Evolutionary conservation across 2,797 vertebrate species (phyloP).

Genomic region (Parambassis ranga): DNA sequence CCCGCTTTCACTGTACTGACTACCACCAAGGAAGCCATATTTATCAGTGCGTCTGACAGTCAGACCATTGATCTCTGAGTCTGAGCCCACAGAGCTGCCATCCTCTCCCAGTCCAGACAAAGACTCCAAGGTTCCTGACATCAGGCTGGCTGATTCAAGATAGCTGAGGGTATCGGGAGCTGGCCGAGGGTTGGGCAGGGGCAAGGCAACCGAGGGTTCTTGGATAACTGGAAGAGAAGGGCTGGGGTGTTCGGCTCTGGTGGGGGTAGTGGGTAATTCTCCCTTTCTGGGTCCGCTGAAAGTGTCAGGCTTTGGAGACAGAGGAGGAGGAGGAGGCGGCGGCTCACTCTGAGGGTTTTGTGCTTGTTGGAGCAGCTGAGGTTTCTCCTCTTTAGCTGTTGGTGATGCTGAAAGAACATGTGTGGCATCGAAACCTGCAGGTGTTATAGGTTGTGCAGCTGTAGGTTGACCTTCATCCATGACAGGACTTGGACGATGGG

Average conservation of each 20-base stretch:
- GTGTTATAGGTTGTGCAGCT: slow-evolving; percentile 25
- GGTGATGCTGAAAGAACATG: slow-evolving; percentile 12
- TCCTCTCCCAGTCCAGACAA: slow-evolving; percentile 86
- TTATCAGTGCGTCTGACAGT: slow-evolving; percentile 86
- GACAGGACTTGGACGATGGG: slow-evolving; percentile 58
- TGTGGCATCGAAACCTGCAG: slow-evolving; percentile 38
- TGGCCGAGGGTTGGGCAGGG: slow-evolving; percentile 41
- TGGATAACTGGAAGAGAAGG: slow-evolving; percentile 74
- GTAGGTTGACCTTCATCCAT: slow-evolving; percentile 19
- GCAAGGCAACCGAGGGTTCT: slow-evolving; percentile 51
- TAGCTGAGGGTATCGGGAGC: slow-evolving; percentile 88
- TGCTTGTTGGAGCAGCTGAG: slow-evolving; percentile 45
- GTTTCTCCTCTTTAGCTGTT: slow-evolving; percentile 32
- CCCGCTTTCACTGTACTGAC: slow-evolving; percentile 82
- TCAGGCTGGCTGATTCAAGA: slow-evolving; percentile 90
- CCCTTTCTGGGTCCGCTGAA: slow-evolving; percentile 13
- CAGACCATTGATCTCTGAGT: slow-evolving; percentile 89
- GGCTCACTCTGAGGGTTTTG: slow-evolving; percentile 35
- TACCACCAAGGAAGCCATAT: slow-evolving; percentile 91
- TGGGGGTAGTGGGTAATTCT: slow-evolving; percentile 51
- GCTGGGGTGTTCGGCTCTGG: slow-evolving; percentile 45
- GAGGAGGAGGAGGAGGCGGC: slow-evolving; percentile 32
- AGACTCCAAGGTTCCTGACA: slow-evolving; percentile 91
- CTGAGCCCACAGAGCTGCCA: slow-evolving; percentile 89
- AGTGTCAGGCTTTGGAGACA: slow-evolving; percentile 39